A percentile compares a stretch with the other conserved stretches of the same genome.
These are phyloP conservation scores for Marmota monax DNA, from an alignment of 2,113 vertebrate genomes.

Conservation along the genomic window DNA sequence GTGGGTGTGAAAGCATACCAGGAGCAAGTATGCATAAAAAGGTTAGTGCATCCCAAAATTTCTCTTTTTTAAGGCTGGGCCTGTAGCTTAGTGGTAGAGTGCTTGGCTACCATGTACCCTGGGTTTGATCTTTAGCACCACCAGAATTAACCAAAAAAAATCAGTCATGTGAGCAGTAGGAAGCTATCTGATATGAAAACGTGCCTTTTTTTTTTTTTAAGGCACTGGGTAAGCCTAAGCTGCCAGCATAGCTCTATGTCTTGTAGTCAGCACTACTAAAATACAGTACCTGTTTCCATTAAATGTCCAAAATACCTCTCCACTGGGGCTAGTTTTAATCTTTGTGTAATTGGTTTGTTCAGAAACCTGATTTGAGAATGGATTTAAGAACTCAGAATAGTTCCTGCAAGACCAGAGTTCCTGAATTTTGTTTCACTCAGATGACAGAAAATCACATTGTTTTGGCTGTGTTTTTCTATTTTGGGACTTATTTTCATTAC, in stretches of 20 bases:
- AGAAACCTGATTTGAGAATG: background rate
- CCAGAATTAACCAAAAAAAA: background rate
- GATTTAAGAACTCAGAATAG: background rate
- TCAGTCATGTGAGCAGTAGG: background rate
- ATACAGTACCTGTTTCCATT: background rate
- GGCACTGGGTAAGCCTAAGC: background rate
- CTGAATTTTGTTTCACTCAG: background rate
- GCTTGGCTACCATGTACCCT: background rate
- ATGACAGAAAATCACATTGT: background rate
- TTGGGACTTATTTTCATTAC: background rate
- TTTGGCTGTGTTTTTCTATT: background rate
- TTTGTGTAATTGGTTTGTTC: background rate
- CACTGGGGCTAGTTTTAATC: background rate
- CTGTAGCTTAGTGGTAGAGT: background rate
- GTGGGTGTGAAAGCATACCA: background rate
- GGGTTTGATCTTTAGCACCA: background rate
- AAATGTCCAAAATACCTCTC: background rate
- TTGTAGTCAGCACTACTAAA: background rate
- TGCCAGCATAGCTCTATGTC: background rate
- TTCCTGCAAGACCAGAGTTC: background rate
- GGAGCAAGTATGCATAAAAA: background rate
- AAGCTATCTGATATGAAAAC: background rate
- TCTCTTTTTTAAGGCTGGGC: background rate
- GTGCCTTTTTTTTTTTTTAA: background rate
- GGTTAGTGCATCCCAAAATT: background rate